Conservation (phyloP, 2,113 vertebrate species). For the Datnioides undecimradiatus region DNA sequence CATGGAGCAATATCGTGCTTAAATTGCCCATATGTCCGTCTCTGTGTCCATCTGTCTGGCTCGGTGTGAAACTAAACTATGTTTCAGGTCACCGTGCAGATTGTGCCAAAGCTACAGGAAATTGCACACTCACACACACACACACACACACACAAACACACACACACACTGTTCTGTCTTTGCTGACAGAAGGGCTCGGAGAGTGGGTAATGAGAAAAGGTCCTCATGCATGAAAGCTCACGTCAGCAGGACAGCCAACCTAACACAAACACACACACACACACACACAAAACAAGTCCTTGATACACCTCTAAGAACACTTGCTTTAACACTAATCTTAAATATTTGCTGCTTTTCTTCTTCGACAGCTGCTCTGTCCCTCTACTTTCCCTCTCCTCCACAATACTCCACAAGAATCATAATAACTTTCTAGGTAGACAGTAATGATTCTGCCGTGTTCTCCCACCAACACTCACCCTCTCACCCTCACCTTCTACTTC, state of each 20-base stretch:
- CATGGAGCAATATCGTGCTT: slow-evolving; percentile 36
- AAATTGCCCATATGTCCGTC: slow-evolving; percentile 73
- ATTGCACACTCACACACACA: slow-evolving; percentile 22
- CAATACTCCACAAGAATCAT: no score
- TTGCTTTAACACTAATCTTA: slow-evolving; percentile 14
- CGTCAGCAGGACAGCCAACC: slow-evolving; percentile 56
- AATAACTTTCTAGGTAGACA: neutral
- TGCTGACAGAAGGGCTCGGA: slow-evolving; percentile 73
- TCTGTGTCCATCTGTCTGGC: slow-evolving; percentile 70
- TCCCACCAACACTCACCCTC: neutral
- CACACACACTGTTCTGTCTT: slow-evolving; percentile 26
- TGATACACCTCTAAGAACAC: slow-evolving; percentile 17
- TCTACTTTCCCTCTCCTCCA: neutral
- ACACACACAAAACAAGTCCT: slow-evolving; percentile 8
- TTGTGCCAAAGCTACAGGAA: slow-evolving; percentile 64
- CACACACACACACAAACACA: slow-evolving; percentile 1
- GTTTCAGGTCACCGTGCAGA: slow-evolving; percentile 71
- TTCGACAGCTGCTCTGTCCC: neutral
- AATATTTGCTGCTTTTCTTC: neutral
- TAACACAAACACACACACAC: slow-evolving; percentile 12
- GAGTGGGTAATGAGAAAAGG: slow-evolving; percentile 78
- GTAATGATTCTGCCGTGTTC: neutral
- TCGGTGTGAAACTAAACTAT: slow-evolving; percentile 76
- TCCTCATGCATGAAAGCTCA: slow-evolving; percentile 76
- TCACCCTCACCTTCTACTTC: neutral